Evolutionary conservation across 2,888 invertebrate species (phyloP).

Genomic region (Eremobia ochroleuca): DNA sequence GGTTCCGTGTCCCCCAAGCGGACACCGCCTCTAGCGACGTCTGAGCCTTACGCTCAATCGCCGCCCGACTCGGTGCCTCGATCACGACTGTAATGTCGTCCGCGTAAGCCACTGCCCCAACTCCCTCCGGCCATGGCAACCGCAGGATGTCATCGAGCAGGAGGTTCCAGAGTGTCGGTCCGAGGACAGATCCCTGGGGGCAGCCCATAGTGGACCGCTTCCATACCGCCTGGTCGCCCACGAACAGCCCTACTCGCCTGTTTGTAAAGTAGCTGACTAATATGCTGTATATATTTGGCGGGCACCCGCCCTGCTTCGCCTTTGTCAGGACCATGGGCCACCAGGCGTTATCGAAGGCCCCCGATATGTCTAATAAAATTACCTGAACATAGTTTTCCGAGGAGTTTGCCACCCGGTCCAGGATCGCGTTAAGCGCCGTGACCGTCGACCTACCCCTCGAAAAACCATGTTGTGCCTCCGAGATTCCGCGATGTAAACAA

Average conservation of each 20-base stretch:
- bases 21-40: conserved; percentile 6
- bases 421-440: too few species aligned
- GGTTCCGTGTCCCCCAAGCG: conserved; percentile 57
- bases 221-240: conserved; percentile 42
- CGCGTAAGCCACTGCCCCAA: conserved; percentile 55
- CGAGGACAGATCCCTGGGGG: conserved; percentile 22
- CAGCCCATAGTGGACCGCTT: conserved; percentile 58
- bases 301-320: conserved; percentile 40
- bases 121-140: conserved; percentile 49
- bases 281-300: conserved; percentile 60
- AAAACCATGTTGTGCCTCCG: conserved; percentile 56
- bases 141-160: conserved; percentile 60
- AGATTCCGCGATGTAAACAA: conserved; percentile 11
- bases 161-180: conserved; percentile 59
- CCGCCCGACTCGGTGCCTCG: conserved; percentile 46
- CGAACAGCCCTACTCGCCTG: conserved; percentile 42
- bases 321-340: conserved; percentile 72
- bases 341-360: conserved; percentile 72
- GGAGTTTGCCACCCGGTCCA: background rate
- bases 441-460: too few species aligned
- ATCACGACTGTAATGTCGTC: conserved; percentile 64
- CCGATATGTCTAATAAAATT: conserved; percentile 67
- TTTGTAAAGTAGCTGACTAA: conserved; percentile 61
- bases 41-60: conserved; percentile 36
- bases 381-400: conserved; percentile 39